A percentile compares a stretch with the other conserved stretches of the same genome.
phyloP scores from a whole-genome alignment of 2,888 invertebrate species.

The Lochmaea crataegi region DNA sequence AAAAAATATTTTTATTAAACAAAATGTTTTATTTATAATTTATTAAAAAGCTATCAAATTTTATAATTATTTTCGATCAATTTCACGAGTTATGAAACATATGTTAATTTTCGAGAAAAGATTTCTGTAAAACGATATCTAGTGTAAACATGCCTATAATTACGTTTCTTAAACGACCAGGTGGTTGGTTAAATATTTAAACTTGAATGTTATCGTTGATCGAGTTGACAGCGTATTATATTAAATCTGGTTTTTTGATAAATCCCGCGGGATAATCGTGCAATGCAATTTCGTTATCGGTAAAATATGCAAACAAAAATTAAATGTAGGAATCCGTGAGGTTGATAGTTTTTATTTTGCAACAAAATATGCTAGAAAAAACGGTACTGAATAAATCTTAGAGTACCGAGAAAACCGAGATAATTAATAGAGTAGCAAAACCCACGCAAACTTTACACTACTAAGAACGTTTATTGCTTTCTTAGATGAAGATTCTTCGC shows the following conservation, averaged over 20 bases:
- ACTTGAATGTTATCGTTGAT: slow-evolving; percentile 53
- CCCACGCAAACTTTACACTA: too few species aligned
- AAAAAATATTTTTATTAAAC: too few species aligned
- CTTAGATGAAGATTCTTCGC: slow-evolving; percentile 31
- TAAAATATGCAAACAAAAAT: slow-evolving; percentile 12
- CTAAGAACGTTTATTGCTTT: not conserved
- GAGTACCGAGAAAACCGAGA: too few species aligned
- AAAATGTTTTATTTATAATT: too few species aligned
- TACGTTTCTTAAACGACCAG: slow-evolving; percentile 49
- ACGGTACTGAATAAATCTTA: too few species aligned
- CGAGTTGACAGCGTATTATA: slow-evolving; percentile 52
- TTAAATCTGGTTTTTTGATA: slow-evolving; percentile 60
- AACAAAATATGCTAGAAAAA: not conserved
- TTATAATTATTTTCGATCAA: not conserved
- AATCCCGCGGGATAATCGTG: slow-evolving; percentile 56
- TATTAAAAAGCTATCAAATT: too few species aligned
- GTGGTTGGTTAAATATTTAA: slow-evolving; percentile 48
- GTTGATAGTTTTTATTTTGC: not conserved
- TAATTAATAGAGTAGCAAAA: too few species aligned
- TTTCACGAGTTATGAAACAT: slow-evolving; percentile 15
- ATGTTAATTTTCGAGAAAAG: slow-evolving; percentile 13
- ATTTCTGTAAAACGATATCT: slow-evolving; percentile 34
- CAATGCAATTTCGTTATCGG: slow-evolving; percentile 52
- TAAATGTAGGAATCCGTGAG: slow-evolving; percentile 11
- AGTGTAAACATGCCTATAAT: slow-evolving; percentile 43